Percentiles rank a stretch among this genome's conserved stretches.
Conservation (phyloP, 2,888 invertebrate genomes). For the Trachelus iudaicus region DNA sequence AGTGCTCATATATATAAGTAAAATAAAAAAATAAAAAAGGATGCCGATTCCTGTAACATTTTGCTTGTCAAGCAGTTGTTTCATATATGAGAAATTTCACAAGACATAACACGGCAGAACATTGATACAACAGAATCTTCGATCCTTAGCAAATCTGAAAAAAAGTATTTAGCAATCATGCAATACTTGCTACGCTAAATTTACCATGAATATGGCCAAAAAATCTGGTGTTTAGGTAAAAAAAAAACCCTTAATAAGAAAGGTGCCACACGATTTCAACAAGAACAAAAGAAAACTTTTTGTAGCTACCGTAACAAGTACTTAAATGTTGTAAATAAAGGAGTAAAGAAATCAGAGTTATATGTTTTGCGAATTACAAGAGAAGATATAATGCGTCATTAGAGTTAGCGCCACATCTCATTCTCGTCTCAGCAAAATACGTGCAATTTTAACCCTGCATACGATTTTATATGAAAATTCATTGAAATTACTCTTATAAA, state of each 20-base stretch:
- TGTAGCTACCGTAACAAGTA: neutral
- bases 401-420: neutral
- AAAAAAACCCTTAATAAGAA: neutral
- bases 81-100: neutral
- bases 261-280: neutral
- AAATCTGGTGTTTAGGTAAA: neutral
- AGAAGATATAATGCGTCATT: neutral
- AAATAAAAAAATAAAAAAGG: neutral
- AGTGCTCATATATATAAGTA: neutral
- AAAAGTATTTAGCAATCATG: neutral
- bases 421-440: neutral
- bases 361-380: neutral
- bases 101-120: neutral
- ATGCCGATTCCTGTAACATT: neutral
- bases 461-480: conserved; percentile 16
- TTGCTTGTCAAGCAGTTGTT: neutral
- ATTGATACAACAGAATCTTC: neutral
- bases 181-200: neutral
- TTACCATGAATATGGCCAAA: neutral
- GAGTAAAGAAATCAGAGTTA: neutral
- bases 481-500: conserved; percentile 29
- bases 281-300: neutral
- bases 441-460: conserved; percentile 22
- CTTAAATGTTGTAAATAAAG: neutral
- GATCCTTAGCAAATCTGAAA: too few relatives aligned